Conservation (phyloP, 2,888 invertebrate genomes). For the Sminthurides aquaticus region DNA sequence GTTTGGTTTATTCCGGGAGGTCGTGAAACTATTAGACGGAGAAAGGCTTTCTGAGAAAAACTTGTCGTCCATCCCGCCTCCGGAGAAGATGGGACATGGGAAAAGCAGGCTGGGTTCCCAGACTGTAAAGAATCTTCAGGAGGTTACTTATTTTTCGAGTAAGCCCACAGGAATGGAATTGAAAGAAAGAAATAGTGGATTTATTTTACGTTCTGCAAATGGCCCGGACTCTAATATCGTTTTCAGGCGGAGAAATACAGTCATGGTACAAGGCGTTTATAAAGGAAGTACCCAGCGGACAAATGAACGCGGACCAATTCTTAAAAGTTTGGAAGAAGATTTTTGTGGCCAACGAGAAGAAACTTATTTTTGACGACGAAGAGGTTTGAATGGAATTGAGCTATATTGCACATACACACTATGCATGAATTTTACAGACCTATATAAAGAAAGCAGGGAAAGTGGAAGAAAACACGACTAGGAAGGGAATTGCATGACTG, state of each 20-base stretch:
- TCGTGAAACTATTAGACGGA: too few relatives aligned
- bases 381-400: constrained; percentile 1
- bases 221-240: not conserved
- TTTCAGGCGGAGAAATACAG: constrained; percentile 12
- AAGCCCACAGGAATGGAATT: not conserved
- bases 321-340: constrained; percentile 16
- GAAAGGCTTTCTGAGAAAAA: too few relatives aligned
- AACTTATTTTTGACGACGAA: not conserved
- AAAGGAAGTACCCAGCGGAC: constrained; percentile 14
- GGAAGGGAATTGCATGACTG: too few relatives aligned
- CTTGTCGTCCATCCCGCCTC: too few relatives aligned
- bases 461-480: too few relatives aligned
- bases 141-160: constrained; percentile 18
- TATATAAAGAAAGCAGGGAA: too few relatives aligned
- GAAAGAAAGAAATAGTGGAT: too few relatives aligned
- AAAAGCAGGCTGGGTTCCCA: constrained; percentile 11
- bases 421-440: too few relatives aligned
- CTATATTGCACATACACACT: not conserved
- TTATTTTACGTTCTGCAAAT: not conserved
- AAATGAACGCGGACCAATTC: constrained; percentile 18
- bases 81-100: constrained; percentile 6
- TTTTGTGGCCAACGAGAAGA: constrained; percentile 8
- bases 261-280: constrained; percentile 16
- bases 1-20: too few relatives aligned
- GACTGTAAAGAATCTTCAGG: constrained; percentile 5